phyloP scores from a whole-genome alignment of 2,888 invertebrate species.

The Chesias legatella region DNA sequence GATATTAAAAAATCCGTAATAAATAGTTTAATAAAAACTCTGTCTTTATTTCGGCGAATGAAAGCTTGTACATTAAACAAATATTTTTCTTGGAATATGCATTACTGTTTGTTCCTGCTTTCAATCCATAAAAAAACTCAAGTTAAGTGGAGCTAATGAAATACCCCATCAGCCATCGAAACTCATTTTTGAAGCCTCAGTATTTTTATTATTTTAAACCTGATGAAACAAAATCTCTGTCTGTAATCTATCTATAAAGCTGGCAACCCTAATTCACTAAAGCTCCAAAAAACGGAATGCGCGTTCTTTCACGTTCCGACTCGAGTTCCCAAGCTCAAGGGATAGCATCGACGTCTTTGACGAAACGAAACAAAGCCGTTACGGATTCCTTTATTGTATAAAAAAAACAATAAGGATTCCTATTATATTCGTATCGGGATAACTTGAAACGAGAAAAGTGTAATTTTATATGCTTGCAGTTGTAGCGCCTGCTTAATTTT shows the following conservation, averaged over 20 bases:
- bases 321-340: constrained; percentile 7
- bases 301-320: constrained; percentile 61
- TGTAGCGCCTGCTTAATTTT: no score
- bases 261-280: constrained; percentile 17
- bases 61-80: no score
- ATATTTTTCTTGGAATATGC: constrained; percentile 6
- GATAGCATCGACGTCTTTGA: constrained; percentile 19
- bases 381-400: constrained; percentile 23
- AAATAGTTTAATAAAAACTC: no score
- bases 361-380: constrained; percentile 15
- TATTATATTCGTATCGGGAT: constrained; percentile 9
- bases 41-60: no score
- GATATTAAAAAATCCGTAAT: no score
- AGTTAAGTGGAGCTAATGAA: constrained; percentile 3
- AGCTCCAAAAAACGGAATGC: constrained; percentile 45
- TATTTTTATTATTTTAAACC: no score
- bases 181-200: no score
- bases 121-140: constrained; percentile 3
- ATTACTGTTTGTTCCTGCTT: constrained; percentile 8
- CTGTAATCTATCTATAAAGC: no score
- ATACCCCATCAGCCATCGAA: no score
- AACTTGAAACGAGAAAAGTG: constrained; percentile 10
- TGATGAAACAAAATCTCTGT: no score
- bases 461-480: no score
- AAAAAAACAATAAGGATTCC: constrained; percentile 26